A percentile compares a stretch with the other conserved stretches of the same genome.
Conservation (phyloP, 2,797 vertebrate genomes). For the Neosilurus hyrtlii region DNA sequence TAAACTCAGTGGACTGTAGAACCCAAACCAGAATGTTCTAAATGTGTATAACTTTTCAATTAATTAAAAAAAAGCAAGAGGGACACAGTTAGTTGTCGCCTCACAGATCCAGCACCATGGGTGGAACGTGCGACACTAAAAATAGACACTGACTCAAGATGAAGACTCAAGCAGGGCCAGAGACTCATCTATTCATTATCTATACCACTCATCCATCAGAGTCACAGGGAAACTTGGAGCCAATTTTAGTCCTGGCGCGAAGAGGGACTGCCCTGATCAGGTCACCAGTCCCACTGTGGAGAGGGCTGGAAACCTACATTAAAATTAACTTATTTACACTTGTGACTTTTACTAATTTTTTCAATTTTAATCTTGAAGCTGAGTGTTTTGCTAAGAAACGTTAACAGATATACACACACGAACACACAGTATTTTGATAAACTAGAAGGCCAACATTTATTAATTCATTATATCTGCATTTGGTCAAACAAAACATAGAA, state of each 20-base stretch:
- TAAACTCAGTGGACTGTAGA: not conserved
- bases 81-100: not conserved
- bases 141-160: not conserved
- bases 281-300: too few relatives aligned
- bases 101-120: not conserved
- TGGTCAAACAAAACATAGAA: slow-evolving; percentile 33
- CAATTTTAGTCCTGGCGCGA: too few relatives aligned
- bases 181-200: too few relatives aligned
- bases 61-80: not conserved
- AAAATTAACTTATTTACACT: not conserved
- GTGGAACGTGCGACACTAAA: not conserved
- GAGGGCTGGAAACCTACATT: not conserved
- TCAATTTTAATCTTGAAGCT: not conserved
- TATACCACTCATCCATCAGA: too few relatives aligned
- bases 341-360: not conserved
- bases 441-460: slow-evolving; percentile 44
- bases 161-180: not conserved
- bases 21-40: not conserved
- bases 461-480: slow-evolving; percentile 41
- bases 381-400: not conserved
- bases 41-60: not conserved
- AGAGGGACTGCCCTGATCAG: too few relatives aligned
- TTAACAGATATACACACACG: not conserved
- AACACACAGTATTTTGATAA: slow-evolving; percentile 21
- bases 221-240: too few relatives aligned